These are phyloP conservation scores for Podarcis muralis DNA, from an alignment of 2,113 vertebrate genomes.

Conservation along the genomic window DNA sequence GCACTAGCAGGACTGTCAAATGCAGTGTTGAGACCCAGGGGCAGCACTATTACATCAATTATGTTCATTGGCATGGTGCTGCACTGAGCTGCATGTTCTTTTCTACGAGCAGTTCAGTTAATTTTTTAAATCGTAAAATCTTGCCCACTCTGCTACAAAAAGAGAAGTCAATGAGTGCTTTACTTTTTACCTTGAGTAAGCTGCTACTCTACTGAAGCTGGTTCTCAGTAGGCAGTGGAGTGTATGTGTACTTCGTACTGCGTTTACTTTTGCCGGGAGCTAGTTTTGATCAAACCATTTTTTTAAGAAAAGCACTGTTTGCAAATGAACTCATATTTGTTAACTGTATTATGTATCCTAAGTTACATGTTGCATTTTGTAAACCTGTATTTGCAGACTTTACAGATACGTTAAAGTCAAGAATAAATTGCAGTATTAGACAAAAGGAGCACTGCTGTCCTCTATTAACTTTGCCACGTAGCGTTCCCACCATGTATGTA, in stretches of 20 bases:
- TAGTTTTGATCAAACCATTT: constrained; percentile 10
- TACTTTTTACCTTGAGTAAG: not conserved
- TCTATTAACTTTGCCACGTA: not conserved
- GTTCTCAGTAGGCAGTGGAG: constrained; percentile 6
- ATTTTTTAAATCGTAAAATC: constrained; percentile 8
- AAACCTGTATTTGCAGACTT: not conserved
- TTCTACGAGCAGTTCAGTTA: constrained; percentile 11
- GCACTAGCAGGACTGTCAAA: accelerated
- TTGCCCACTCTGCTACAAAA: constrained; percentile 16
- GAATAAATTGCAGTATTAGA: not conserved
- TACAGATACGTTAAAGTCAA: not conserved
- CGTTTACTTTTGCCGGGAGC: not conserved
- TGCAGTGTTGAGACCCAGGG: not conserved
- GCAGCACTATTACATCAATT: not conserved
- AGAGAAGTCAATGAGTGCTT: constrained; percentile 19
- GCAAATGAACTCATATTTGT: constrained; percentile 27
- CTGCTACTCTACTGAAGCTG: not conserved
- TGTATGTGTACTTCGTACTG: not conserved
- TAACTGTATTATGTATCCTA: not conserved
- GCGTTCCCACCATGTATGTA: not conserved
- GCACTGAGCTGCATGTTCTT: constrained; percentile 15
- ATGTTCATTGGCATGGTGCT: constrained; percentile 46
- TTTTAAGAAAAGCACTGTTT: constrained; percentile 21
- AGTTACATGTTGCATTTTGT: constrained; percentile 9
- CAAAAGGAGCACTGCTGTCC: not conserved